Evolutionary conservation across 64 coral and sea anemone species (phyloP).

Genomic region (Montipora sp.): DNA sequence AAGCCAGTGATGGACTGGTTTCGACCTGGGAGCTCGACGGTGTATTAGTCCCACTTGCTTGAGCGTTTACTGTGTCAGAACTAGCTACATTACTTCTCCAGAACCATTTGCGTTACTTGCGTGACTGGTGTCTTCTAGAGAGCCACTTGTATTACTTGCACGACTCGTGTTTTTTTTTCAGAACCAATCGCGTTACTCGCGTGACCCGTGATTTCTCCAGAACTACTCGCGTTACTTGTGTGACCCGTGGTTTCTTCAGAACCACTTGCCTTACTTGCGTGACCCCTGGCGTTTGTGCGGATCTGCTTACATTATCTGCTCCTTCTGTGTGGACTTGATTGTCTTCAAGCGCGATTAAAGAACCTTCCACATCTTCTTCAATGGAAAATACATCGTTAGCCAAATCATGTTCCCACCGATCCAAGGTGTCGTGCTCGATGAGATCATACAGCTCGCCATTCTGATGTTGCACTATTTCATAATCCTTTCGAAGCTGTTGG

Average conservation of each 20-base stretch:
- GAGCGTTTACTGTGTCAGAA: too few relatives aligned
- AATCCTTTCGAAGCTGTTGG: not conserved
- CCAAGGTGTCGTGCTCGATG: not conserved
- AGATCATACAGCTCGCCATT: not conserved
- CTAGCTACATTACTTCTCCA: too few relatives aligned
- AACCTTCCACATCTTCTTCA: not conserved
- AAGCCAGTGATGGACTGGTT: too few relatives aligned
- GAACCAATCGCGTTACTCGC: too few relatives aligned
- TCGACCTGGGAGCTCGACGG: too few relatives aligned
- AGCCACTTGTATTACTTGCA: too few relatives aligned
- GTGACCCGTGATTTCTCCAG: too few relatives aligned
- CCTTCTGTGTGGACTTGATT: not conserved
- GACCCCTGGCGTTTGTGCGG: not conserved
- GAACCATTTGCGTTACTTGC: too few relatives aligned
- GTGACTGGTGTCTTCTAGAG: too few relatives aligned
- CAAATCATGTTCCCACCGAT: not conserved
- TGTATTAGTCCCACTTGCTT: too few relatives aligned
- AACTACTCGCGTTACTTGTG: not conserved
- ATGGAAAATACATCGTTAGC: slow-evolving; percentile 1
- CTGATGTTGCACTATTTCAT: not conserved
- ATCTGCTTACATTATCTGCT: not conserved
- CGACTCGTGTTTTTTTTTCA: too few relatives aligned
- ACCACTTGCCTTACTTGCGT: not conserved
- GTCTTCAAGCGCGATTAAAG: not conserved
- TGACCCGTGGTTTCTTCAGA: not conserved